A percentile compares a stretch with the other conserved stretches of the same genome.
phyloP scores from a whole-genome alignment of 2,888 invertebrate genomes.

The Meteorus colon region DNA sequence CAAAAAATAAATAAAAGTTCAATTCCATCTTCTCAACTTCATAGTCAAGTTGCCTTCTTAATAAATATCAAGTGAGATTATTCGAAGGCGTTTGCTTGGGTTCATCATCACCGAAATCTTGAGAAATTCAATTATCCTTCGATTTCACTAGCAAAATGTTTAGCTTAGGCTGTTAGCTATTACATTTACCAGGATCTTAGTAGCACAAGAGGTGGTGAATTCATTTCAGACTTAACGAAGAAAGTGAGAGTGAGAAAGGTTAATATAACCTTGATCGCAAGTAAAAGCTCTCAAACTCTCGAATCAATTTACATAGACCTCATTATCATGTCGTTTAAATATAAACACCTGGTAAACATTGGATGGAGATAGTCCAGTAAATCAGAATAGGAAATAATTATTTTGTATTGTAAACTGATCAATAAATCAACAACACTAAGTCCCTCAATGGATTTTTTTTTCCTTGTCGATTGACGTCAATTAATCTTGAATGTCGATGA shows the following conservation, averaged over 20 bases:
- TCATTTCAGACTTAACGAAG: not conserved
- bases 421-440: not conserved
- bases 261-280: constrained; percentile 3
- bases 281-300: constrained; percentile 8
- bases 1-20: too few relatives aligned
- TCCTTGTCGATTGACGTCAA: not conserved
- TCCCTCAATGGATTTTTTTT: not conserved
- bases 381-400: not conserved
- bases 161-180: not conserved
- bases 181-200: constrained; percentile 5
- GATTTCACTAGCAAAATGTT: not conserved
- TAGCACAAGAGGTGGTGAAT: not conserved
- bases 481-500: constrained; percentile 17
- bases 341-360: not conserved
- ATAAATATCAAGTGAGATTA: not conserved
- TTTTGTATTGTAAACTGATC: not conserved
- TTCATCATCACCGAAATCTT: not conserved
- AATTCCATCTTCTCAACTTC: too few relatives aligned
- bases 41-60: not conserved
- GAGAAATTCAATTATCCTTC: constrained; percentile 19
- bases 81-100: not conserved
- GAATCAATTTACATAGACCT: constrained; percentile 1
- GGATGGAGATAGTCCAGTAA: not conserved
- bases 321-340: not conserved
- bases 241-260: not conserved